These are phyloP conservation scores for Rhamnusium bicolor DNA, from an alignment of 2,888 invertebrate species.

Conservation along the genomic window DNA sequence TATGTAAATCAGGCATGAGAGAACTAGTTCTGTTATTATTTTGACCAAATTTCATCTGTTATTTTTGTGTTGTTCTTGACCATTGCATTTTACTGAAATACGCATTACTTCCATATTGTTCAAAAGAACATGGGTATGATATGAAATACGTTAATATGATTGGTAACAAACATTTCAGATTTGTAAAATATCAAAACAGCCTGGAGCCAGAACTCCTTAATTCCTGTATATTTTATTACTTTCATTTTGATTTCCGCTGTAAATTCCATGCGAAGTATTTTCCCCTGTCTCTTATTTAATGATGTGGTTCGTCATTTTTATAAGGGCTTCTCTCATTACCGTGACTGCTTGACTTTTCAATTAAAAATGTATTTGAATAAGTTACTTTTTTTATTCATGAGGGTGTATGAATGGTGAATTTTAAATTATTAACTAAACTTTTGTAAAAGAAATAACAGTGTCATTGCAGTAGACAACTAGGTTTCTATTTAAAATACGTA, in stretches of 20 bases:
- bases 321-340: background rate
- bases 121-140: too few species aligned
- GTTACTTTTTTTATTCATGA: background rate
- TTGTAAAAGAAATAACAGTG: background rate
- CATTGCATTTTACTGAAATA: background rate
- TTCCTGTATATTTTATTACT: background rate
- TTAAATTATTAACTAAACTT: background rate
- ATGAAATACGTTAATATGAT: background rate
- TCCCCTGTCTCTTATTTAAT: background rate
- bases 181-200: background rate
- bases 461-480: too few species aligned
- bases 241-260: background rate
- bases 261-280: background rate
- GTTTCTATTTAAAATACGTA: too few species aligned
- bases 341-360: background rate
- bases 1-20: too few species aligned
- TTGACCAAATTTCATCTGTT: too few species aligned
- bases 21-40: too few species aligned
- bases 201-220: background rate
- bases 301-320: background rate
- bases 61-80: background rate
- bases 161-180: background rate
- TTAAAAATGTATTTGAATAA: background rate
- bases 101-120: background rate
- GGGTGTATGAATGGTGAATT: background rate